A percentile compares a stretch with the other conserved stretches of the same genome.
Evolutionary conservation across 2,797 vertebrate genomes (phyloP).

Genomic region (Hippopotamyrus pictus): DNA sequence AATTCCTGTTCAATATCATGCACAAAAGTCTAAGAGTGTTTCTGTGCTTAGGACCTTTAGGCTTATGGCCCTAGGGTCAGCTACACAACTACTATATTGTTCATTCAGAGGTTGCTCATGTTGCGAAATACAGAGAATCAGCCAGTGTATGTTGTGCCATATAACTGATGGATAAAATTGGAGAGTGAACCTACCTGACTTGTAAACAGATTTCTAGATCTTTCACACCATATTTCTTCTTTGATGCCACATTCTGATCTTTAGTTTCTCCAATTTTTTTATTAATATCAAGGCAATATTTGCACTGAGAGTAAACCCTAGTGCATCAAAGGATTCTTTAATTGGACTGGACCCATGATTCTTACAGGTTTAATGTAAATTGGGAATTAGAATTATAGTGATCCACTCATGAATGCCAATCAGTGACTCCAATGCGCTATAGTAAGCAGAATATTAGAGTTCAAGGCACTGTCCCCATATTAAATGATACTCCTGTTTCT

Average conservation of each 20-base stretch:
- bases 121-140: conserved; percentile 17
- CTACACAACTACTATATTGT: neutral
- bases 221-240: conserved; percentile 41
- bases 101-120: neutral
- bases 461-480: neutral
- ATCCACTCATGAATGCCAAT: neutral
- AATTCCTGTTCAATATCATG: neutral
- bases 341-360: neutral
- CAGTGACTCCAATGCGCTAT: neutral
- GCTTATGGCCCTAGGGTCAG: neutral
- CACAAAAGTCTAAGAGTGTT: neutral
- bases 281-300: neutral
- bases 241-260: neutral
- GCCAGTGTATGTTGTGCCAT: conserved; percentile 48
- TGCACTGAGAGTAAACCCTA: neutral
- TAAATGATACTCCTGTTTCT: neutral
- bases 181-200: conserved; percentile 42
- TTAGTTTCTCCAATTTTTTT: neutral
- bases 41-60: neutral
- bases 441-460: neutral
- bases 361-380: conserved; percentile 6
- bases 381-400: neutral
- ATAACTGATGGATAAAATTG: neutral
- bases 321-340: neutral
- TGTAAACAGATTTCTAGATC: conserved; percentile 45